A percentile compares a stretch with the other conserved stretches of the same genome.
Conservation (phyloP, 2,888 invertebrate genomes). For the Ypsolopha scabrella region DNA sequence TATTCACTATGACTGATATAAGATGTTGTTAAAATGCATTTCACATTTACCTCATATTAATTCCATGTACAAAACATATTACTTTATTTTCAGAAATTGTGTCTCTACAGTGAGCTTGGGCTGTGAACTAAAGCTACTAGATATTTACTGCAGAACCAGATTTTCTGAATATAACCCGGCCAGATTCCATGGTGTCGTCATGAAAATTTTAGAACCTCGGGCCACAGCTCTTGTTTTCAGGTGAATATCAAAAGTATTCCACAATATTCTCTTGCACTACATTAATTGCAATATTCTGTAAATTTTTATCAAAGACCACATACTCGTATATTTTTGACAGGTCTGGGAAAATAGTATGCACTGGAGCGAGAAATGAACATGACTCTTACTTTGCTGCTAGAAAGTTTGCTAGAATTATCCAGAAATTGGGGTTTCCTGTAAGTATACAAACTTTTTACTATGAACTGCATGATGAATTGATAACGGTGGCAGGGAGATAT, state of each 20-base stretch:
- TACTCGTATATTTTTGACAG: slow-evolving; percentile 40
- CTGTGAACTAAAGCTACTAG: slow-evolving; percentile 77
- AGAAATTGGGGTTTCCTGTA: slow-evolving; percentile 83
- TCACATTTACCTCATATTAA: too few relatives aligned
- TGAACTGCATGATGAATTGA: too few relatives aligned
- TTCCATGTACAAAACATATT: too few relatives aligned
- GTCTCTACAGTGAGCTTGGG: slow-evolving; percentile 83
- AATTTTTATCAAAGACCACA: not conserved
- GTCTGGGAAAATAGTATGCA: slow-evolving; percentile 86
- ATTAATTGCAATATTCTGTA: not conserved
- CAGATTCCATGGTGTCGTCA: slow-evolving; percentile 84
- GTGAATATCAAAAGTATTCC: slow-evolving; percentile 17
- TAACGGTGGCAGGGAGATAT: too few relatives aligned
- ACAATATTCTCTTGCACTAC: too few relatives aligned
- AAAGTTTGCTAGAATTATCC: slow-evolving; percentile 86
- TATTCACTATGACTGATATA: too few relatives aligned
- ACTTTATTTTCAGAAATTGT: slow-evolving; percentile 72
- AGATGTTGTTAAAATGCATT: too few relatives aligned
- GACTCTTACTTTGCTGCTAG: slow-evolving; percentile 82
- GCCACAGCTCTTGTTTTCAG: slow-evolving; percentile 78
- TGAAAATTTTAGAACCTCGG: slow-evolving; percentile 84
- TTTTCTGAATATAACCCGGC: slow-evolving; percentile 88
- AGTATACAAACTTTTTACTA: slow-evolving; percentile 19
- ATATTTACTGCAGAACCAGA: slow-evolving; percentile 82
- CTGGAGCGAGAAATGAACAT: slow-evolving; percentile 82